Percentiles rank a stretch among this genome's conserved stretches.
phyloP scores from a whole-genome alignment of 2,797 vertebrate species.

The Eurystomus glaucurus region DNA sequence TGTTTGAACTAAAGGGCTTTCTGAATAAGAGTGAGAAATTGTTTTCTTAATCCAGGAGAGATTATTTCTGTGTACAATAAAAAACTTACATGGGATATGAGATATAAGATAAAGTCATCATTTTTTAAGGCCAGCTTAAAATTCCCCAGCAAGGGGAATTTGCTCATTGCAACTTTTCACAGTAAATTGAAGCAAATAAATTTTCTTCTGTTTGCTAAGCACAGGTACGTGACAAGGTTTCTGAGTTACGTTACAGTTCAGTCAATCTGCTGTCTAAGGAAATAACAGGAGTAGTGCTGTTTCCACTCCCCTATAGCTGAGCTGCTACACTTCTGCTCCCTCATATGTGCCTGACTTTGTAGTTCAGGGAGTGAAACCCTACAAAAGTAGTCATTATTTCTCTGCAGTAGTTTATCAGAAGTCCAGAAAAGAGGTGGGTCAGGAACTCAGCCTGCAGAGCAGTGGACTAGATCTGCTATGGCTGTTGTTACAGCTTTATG shows the following conservation, averaged over 20 bases:
- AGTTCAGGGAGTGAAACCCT: background rate
- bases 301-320: background rate
- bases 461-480: background rate
- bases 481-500: background rate
- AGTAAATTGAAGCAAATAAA: background rate
- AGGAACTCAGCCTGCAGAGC: background rate
- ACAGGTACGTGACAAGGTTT: background rate
- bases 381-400: background rate
- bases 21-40: background rate
- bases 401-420: background rate
- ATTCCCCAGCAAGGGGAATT: background rate
- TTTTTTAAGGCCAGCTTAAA: background rate
- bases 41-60: background rate
- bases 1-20: background rate
- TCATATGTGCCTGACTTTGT: background rate
- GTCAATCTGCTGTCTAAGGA: background rate
- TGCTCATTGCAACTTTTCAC: background rate
- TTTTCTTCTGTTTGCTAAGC: background rate
- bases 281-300: background rate
- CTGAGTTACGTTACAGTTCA: background rate
- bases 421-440: background rate
- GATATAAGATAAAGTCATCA: background rate
- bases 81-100: background rate
- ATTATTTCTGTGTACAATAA: background rate
- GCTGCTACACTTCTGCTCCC: background rate